phyloP scores from a whole-genome alignment of 2,113 vertebrate genomes.

The Hirundichthys speculiger region DNA sequence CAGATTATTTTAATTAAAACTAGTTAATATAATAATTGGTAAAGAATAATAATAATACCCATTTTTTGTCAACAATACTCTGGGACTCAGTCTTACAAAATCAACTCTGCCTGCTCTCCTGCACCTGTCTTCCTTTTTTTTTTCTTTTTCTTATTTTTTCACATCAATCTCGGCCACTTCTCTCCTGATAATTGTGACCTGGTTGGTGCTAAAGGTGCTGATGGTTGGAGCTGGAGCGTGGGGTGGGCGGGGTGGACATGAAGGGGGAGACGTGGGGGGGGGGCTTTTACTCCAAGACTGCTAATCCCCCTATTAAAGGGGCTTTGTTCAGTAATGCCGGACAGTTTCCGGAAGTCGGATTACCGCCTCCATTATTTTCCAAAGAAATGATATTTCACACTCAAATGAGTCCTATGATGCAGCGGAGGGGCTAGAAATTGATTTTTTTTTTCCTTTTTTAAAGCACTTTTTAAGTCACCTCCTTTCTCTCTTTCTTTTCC shows the following conservation, averaged over 20 bases:
- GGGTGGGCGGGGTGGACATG: slow-evolving; percentile 67
- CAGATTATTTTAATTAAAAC: too few species aligned
- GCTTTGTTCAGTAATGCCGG: slow-evolving; percentile 97
- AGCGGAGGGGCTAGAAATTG: slow-evolving; percentile 75
- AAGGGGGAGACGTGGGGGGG: slow-evolving; percentile 65
- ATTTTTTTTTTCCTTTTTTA: slow-evolving; percentile 55
- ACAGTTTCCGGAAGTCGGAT: slow-evolving; percentile 99
- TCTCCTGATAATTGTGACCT: slow-evolving; percentile 96
- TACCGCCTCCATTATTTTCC: slow-evolving; percentile 92
- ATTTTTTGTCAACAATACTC: not conserved
- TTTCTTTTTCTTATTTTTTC: slow-evolving; percentile 76
- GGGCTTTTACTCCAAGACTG: slow-evolving; percentile 88
- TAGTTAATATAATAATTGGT: too few species aligned
- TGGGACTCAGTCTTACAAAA: not conserved
- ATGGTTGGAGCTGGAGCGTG: slow-evolving; percentile 79
- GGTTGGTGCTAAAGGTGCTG: slow-evolving; percentile 81
- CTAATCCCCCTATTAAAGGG: slow-evolving; percentile 99
- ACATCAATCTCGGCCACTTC: slow-evolving; percentile 90
- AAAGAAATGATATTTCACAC: slow-evolving; percentile 99
- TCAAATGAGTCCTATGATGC: slow-evolving; percentile 83
- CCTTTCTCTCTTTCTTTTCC: not conserved
- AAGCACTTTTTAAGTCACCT: slow-evolving; percentile 34
- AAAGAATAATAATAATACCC: too few species aligned
- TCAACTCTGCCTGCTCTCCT: slow-evolving; percentile 80
- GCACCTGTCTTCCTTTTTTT: slow-evolving; percentile 87